Percentiles rank a stretch among this genome's conserved stretches.
Conservation (phyloP, 2,797 vertebrate genomes). For the Mormyrus hasselquistii region DNA sequence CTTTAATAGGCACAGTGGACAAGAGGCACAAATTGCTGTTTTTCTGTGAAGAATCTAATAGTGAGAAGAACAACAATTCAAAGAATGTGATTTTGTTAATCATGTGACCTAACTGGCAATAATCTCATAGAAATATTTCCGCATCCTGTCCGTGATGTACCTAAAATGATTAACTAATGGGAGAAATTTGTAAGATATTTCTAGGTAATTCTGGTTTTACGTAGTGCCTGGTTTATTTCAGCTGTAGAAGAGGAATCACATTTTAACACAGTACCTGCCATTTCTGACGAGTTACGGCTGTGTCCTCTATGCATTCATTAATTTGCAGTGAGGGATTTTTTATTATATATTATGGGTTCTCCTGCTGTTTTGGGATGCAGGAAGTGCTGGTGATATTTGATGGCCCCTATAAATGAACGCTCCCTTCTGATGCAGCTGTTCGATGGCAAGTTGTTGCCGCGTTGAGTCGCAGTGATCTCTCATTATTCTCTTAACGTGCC, state of each 20-base stretch:
- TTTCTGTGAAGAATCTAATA: not conserved
- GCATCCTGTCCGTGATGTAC: not conserved
- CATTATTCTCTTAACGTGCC: conserved; percentile 13
- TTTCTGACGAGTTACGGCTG: not conserved
- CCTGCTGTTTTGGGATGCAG: not conserved
- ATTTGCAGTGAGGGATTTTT: not conserved
- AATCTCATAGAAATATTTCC: not conserved
- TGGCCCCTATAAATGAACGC: not conserved
- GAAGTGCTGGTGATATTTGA: not conserved
- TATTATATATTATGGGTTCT: not conserved
- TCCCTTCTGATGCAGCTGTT: conserved; percentile 8
- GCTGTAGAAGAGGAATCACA: not conserved
- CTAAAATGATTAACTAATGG: not conserved
- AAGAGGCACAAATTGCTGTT: not conserved
- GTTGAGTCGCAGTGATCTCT: not conserved
- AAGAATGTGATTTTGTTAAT: not conserved
- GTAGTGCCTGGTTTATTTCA: not conserved
- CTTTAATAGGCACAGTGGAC: not conserved
- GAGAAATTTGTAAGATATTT: not conserved
- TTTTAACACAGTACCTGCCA: not conserved
- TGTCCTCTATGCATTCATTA: not conserved
- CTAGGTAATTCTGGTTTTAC: not conserved
- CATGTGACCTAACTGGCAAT: not conserved
- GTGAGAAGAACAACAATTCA: not conserved
- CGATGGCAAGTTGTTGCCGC: not conserved